Base-by-base conservation (phyloP, 2,888 invertebrate species). In the Deilephila porcellus region DNA sequence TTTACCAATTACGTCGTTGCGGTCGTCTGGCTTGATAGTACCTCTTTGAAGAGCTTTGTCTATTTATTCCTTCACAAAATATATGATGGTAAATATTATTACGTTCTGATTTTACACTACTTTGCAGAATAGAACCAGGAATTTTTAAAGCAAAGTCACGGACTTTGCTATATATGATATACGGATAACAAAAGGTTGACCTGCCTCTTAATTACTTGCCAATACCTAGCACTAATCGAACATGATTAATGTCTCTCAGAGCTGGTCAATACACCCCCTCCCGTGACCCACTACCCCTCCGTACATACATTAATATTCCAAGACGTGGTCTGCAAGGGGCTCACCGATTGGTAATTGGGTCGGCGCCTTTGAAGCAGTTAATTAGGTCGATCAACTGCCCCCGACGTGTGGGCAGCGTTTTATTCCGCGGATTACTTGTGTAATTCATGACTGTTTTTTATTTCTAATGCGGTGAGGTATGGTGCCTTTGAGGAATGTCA, bases 311-410 rank as follows among this genome's bases (percentile, higher is more conserved):
- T 29, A 17, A 29, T 67, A 67, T 67, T 45, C 67, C 45, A 17
- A 67, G 64, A 67, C 52, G 25, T 67, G 45, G 20, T 19, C 20
- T 11, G 60, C 60, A 19, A 20, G 60, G 52, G 17, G 52, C 45
- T 67, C 67, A 25, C 25, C n/a, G 17, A 32, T 19, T 20, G 14
- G 64, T 37, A 37, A 64, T 64, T 45, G 64, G 37, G 64, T 64
- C 67, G 45, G 25, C 20, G 25, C 45, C 14, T 52, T 17, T 67
- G 67, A 25, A 67, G 11, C 67, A 45, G 45, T 52, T 67, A 67
- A 67, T 67, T 67, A 64, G 67, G 8, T n/a, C 67, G 25, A 52
- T 52, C 25, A 17, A 67, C 67, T 34, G 63, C 14, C 19, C n/a
- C 1, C 37, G 63, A 37, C 63, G 63, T 34, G 63, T 63, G 63